Evolutionary conservation across 2,888 invertebrate genomes (phyloP), one percentile per base, ranked within the genome.

Genomic region (Notocelia uddmanniana): DNA sequence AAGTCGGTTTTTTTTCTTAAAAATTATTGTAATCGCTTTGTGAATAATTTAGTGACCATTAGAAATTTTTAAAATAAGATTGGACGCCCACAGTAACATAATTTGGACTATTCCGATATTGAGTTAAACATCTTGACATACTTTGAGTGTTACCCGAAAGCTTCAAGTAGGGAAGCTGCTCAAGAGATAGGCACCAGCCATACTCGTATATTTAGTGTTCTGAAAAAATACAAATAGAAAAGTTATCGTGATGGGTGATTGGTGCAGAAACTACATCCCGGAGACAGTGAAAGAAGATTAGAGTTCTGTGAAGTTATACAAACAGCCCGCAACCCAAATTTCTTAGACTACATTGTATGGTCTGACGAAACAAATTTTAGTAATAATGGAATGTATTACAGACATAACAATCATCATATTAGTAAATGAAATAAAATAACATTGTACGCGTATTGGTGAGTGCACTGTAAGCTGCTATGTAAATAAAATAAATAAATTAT

Each of bases 181-280:
- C 55, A 62, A 70, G 69, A 52, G 54, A 45, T 70, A 54, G 26
- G 57, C 45, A 57, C 31, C 37, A 64, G 19, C 59, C 45, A 59
- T 41, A 63, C 58, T 63, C 57, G 62, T 55, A 13, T 55, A 63
- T 64, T 64, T 72, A 59, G 55, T 45, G 57, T 69, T 48, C 26
- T 73, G 68, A 73, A 73, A 63, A 73, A 68, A 23, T 68, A 68
- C 68, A 68, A 68, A 68, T 68, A 63, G 54, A 73, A 73, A 73
- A 68, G 73, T 68, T 68, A 50, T 63, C 68, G 68, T 63, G 63
- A 73, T 55, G 68, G 68, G 26, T 50, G 66, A 58, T 71, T 71
- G 54, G 66, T 71, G 57, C 71, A 59, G 58, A 71, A 71, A 66
- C 64, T 66, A 57, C 66, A 71, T 66, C 34, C 59, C 19, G 71